Conservation (phyloP, 2,888 invertebrate species). For the Lathronympha strigana region DNA sequence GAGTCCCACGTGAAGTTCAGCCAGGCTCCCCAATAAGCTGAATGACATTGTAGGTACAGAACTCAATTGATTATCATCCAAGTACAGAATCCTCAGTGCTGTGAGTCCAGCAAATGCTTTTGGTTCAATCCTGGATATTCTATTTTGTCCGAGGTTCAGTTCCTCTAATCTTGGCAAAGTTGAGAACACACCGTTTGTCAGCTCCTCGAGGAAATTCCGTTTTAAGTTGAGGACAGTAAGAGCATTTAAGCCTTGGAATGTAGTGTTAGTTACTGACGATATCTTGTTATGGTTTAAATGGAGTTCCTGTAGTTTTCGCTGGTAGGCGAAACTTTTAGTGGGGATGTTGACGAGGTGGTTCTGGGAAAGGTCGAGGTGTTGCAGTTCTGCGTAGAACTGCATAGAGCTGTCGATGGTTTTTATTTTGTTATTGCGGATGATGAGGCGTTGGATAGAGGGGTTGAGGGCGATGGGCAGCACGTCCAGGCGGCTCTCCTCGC, state of each 20-base stretch:
- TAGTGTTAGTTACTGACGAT: conserved; percentile 90
- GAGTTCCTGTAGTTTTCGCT: conserved; percentile 91
- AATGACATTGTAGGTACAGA: conserved; percentile 90
- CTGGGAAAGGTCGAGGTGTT: conserved; percentile 92
- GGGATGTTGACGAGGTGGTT: conserved; percentile 94
- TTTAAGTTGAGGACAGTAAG: conserved; percentile 92
- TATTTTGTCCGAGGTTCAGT: conserved; percentile 93
- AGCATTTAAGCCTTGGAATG: conserved; percentile 90
- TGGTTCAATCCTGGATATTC: conserved; percentile 91
- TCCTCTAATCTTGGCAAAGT: conserved; percentile 91
- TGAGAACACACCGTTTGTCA: conserved; percentile 89
- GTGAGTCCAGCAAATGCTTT: conserved; percentile 90
- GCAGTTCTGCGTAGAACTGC: conserved; percentile 94
- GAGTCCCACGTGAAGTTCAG: conserved; percentile 92
- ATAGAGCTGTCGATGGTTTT: conserved; percentile 95
- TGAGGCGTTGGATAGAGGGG: conserved; percentile 93
- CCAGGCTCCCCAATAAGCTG: conserved; percentile 89
- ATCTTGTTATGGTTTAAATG: conserved; percentile 94
- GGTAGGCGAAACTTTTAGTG: conserved; percentile 90
- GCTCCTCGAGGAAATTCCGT: conserved; percentile 91
- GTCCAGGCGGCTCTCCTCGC: conserved; percentile 93
- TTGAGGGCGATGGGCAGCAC: conserved; percentile 96
- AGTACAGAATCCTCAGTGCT: conserved; percentile 90
- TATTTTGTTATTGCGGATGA: conserved; percentile 93
- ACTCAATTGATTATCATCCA: conserved; percentile 93